phyloP scores from a whole-genome alignment of 2,888 invertebrate genomes.

The Trissoscelio sp. region DNA sequence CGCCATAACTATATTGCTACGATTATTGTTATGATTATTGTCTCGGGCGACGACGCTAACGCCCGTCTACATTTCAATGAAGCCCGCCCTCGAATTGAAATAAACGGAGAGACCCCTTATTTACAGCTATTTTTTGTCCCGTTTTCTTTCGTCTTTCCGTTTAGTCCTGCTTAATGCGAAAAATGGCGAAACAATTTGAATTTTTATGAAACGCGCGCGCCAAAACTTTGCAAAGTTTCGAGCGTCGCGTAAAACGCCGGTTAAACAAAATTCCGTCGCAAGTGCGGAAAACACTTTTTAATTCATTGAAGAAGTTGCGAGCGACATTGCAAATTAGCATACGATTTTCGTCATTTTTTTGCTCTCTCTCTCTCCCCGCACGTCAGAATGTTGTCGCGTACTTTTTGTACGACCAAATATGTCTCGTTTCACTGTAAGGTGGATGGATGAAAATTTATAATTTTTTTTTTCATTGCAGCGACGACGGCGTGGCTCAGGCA shows the following conservation, averaged over 20 bases:
- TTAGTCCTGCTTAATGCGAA: slow-evolving; percentile 40
- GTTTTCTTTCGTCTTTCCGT: background rate
- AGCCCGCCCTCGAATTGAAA: slow-evolving; percentile 26
- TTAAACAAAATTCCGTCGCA: slow-evolving; percentile 18
- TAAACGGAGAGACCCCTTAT: slow-evolving; percentile 43
- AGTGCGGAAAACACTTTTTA: slow-evolving; percentile 54
- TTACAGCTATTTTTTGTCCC: slow-evolving; percentile 4
- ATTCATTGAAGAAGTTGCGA: slow-evolving; percentile 61
- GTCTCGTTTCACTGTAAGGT: slow-evolving; percentile 10
- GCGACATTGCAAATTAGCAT: slow-evolving; percentile 51
- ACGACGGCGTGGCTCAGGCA: slow-evolving; percentile 85
- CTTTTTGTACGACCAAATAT: slow-evolving; percentile 40
- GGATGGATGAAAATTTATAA: slow-evolving; percentile 28
- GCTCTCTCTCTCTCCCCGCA: background rate
- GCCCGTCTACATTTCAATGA: slow-evolving; percentile 50
- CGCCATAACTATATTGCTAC: slow-evolving; percentile 38
- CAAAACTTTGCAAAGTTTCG: slow-evolving; percentile 44
- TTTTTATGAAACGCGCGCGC: slow-evolving; percentile 47
- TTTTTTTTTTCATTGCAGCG: slow-evolving; percentile 80
- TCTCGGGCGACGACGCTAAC: slow-evolving; percentile 45
- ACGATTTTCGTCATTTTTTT: slow-evolving; percentile 43
- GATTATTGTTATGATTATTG: slow-evolving; percentile 61
- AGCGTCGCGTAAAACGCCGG: slow-evolving; percentile 16
- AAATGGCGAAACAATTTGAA: slow-evolving; percentile 64
- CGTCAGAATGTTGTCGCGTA: slow-evolving; percentile 56